Evolutionary conservation across 2,888 invertebrate species (phyloP).

Genomic region (Dasysyrphus albostriatus): DNA sequence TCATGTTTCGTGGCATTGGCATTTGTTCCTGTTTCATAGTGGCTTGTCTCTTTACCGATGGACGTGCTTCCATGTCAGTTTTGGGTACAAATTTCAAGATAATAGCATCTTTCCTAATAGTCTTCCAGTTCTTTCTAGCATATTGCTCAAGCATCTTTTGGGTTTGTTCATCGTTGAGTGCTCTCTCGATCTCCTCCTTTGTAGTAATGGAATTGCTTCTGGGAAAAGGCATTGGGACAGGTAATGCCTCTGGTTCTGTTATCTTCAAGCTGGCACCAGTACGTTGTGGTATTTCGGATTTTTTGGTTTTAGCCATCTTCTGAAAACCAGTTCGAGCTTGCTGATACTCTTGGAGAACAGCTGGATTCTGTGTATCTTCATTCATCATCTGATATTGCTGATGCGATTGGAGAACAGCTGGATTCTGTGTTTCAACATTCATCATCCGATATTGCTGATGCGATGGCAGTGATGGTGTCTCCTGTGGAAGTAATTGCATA

Average conservation of each 20-base stretch:
- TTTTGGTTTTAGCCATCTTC: neutral
- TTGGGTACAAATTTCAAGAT: slow-evolving; percentile 59
- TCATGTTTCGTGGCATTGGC: neutral
- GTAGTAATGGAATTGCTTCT: slow-evolving; percentile 80
- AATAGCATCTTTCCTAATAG: slow-evolving; percentile 52
- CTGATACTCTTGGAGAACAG: slow-evolving; percentile 50
- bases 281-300: neutral
- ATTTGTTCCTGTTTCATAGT: slow-evolving; percentile 10
- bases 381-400: slow-evolving; percentile 3
- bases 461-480: neutral
- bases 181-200: slow-evolving; percentile 80
- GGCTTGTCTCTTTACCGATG: slow-evolving; percentile 64
- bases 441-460: neutral
- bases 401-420: slow-evolving; percentile 25
- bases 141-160: slow-evolving; percentile 79
- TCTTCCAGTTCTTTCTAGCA: slow-evolving; percentile 75
- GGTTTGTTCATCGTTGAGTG: slow-evolving; percentile 80
- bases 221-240: slow-evolving; percentile 77
- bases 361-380: slow-evolving; percentile 58
- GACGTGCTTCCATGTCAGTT: slow-evolving; percentile 36
- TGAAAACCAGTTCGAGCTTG: slow-evolving; percentile 38
- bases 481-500: slow-evolving; percentile 12
- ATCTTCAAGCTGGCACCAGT: neutral
- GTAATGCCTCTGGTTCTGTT: slow-evolving; percentile 52
- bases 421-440: slow-evolving; percentile 45